A percentile compares a stretch with the other conserved stretches of the same genome.
phyloP scores from a whole-genome alignment of 2,888 invertebrate genomes.

The Chrysomela aeneicollis region DNA sequence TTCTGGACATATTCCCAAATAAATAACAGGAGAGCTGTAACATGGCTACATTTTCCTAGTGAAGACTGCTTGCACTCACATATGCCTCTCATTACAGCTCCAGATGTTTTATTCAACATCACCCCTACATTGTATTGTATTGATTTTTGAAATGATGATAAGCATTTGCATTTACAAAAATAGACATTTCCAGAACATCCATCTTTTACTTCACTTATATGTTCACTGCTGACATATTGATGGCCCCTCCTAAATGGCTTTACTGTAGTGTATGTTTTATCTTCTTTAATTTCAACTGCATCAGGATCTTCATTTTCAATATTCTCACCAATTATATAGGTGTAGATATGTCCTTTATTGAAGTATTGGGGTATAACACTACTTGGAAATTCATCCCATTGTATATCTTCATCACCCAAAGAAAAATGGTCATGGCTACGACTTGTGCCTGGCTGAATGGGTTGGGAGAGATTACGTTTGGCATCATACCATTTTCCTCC shows the following conservation, averaged over 20 bases:
- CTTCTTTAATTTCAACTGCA: not conserved
- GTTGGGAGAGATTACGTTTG: slow-evolving; percentile 5
- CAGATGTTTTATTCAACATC: slow-evolving; percentile 7
- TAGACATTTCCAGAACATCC: slow-evolving; percentile 4
- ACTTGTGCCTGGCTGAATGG: slow-evolving; percentile 2
- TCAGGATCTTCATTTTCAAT: slow-evolving; percentile 10
- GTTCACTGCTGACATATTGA: slow-evolving; percentile 2
- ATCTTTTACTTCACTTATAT: slow-evolving; percentile 6
- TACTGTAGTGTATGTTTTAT: not conserved
- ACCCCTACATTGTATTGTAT: slow-evolving; percentile 5
- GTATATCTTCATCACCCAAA: not conserved
- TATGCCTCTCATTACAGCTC: not conserved
- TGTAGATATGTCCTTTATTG: too few relatives aligned
- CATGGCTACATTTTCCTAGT: slow-evolving; percentile 8
- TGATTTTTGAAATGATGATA: not conserved
- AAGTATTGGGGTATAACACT: slow-evolving; percentile 6
- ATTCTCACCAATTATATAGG: slow-evolving; percentile 3
- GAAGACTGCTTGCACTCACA: slow-evolving; percentile 8
- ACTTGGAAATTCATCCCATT: slow-evolving; percentile 1
- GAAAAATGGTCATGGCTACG: not conserved
- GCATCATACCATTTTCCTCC: slow-evolving; percentile 15
- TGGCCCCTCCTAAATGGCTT: not conserved
- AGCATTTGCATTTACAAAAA: slow-evolving; percentile 4
- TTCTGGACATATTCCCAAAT: slow-evolving; percentile 3
- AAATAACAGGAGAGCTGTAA: slow-evolving; percentile 1